Percentiles rank a stretch among this genome's conserved stretches.
phyloP scores from a whole-genome alignment of 2,797 vertebrate species.

The Pseudotriccus pelzelni region DNA sequence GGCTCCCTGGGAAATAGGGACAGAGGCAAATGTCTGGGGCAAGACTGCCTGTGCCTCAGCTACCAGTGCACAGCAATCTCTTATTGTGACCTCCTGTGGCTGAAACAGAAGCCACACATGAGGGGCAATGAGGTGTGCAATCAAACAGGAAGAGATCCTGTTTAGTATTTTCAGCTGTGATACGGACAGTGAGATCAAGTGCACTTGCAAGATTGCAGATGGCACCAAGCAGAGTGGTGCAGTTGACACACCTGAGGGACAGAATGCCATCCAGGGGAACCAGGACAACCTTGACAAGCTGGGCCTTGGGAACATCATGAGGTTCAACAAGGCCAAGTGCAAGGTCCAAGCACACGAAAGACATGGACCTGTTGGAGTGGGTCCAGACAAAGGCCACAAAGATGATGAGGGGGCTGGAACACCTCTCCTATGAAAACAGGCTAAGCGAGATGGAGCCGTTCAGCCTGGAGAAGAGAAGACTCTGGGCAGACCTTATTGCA shows the following conservation, averaged over 20 bases:
- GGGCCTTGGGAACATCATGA: neutral
- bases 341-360: neutral
- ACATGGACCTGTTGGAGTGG: rapidly evolving
- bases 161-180: neutral
- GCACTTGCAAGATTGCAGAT: neutral
- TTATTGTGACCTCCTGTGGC: neutral
- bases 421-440: neutral
- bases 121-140: rapidly evolving
- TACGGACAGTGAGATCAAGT: neutral
- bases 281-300: rapidly evolving
- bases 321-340: neutral
- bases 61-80: neutral
- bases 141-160: neutral
- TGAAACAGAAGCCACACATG: neutral
- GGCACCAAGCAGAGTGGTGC: neutral
- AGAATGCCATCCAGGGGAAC: neutral
- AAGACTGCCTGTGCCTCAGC: neutral
- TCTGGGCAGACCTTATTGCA: neutral
- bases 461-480: neutral
- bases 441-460: neutral
- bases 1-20: constrained; percentile 61
- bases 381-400: neutral
- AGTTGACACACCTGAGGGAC: neutral
- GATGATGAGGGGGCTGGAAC: neutral
- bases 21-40: neutral